These are phyloP conservation scores for Epinephelus malabaricus DNA, from an alignment of 2,797 vertebrate species.

Conservation along the genomic window DNA sequence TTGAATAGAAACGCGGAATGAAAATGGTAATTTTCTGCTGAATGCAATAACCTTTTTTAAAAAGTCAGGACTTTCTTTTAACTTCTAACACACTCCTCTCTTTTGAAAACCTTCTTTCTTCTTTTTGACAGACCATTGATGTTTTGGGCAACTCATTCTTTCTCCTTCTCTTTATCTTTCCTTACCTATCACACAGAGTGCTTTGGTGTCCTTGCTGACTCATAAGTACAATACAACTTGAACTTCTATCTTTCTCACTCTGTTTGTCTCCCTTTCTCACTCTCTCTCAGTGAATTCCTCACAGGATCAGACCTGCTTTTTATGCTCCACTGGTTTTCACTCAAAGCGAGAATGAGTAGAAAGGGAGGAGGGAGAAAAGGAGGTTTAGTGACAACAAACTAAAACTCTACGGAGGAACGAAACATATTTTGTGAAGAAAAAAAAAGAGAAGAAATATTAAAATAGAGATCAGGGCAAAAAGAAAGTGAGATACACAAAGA, in stretches of 20 bases:
- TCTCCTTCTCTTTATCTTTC: constrained; percentile 30
- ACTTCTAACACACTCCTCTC: constrained; percentile 36
- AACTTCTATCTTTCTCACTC: constrained; percentile 50
- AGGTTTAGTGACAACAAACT: constrained; percentile 57
- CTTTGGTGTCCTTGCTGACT: constrained; percentile 58
- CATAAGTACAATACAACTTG: constrained; percentile 53
- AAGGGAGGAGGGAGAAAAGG: constrained; percentile 27
- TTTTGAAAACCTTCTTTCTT: constrained; percentile 16
- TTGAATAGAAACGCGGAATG: constrained; percentile 45
- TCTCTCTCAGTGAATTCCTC: constrained; percentile 82
- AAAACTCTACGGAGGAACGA: constrained; percentile 36
- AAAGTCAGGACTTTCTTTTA: constrained; percentile 43
- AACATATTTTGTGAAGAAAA: constrained; percentile 41
- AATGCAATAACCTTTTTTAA: constrained; percentile 31
- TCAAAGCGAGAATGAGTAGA: constrained; percentile 62
- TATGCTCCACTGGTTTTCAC: constrained; percentile 81
- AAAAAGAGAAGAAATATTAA: constrained; percentile 6
- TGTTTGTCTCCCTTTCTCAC: constrained; percentile 35
- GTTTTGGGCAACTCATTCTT: constrained; percentile 32
- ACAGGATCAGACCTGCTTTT: constrained; percentile 90
- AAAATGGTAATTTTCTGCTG: constrained; percentile 52
- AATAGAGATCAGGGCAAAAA: constrained; percentile 36
- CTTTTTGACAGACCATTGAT: constrained; percentile 38
- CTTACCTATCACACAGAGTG: constrained; percentile 25
- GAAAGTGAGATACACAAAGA: constrained; percentile 45